Evolutionary conservation across 2,113 vertebrate genomes (phyloP).

Genomic region (Tinamus guttatus): DNA sequence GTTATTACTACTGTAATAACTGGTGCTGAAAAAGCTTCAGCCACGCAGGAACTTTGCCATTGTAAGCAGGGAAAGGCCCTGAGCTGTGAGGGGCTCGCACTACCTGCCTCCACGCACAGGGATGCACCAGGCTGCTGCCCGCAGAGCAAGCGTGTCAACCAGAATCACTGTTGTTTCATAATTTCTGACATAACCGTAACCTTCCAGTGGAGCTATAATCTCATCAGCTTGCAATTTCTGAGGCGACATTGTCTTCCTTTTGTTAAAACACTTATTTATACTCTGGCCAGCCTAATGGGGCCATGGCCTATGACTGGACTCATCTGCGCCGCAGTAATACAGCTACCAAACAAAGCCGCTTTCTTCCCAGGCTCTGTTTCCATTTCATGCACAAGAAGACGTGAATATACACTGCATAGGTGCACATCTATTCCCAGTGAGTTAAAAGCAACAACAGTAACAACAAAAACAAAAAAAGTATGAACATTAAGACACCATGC

Average conservation of each 20-base stretch:
- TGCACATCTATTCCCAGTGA: not conserved
- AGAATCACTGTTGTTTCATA: conserved; percentile 14
- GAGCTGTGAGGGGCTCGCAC: not conserved
- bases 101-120: not conserved
- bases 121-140: not conserved
- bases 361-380: not conserved
- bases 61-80: not conserved
- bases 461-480: not conserved
- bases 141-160: not conserved
- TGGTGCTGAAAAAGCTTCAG: not conserved
- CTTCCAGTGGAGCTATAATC: conserved; percentile 35
- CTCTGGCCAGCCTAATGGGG: conserved; percentile 8
- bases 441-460: not conserved
- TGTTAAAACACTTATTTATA: conserved; percentile 44
- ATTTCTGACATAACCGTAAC: conserved; percentile 9
- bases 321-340: not conserved
- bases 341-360: not conserved
- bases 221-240: conserved; percentile 14
- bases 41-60: fast-evolving
- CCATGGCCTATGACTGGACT: not conserved
- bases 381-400: not conserved
- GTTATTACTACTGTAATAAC: not conserved
- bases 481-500: not conserved
- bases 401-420: not conserved
- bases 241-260: conserved; percentile 5